phyloP scores from a whole-genome alignment of 2,113 vertebrate genomes.

The Cavia aperea region DNA sequence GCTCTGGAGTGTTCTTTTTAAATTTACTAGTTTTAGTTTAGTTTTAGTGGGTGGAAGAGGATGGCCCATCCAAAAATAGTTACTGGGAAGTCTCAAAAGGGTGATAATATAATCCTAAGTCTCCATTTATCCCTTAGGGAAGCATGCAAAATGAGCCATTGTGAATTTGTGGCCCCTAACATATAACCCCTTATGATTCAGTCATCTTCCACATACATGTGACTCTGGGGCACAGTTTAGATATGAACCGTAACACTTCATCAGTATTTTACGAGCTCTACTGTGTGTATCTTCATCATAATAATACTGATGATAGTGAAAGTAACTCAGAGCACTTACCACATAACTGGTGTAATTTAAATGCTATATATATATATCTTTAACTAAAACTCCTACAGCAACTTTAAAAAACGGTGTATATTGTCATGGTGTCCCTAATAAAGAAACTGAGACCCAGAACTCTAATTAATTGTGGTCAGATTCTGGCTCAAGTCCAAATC shows the following conservation, averaged over 20 bases:
- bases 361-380: not conserved
- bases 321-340: not conserved
- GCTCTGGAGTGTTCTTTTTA: no score
- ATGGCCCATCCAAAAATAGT: no score
- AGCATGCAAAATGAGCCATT: no score
- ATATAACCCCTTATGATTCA: not conserved
- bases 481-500: not conserved
- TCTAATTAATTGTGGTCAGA: not conserved
- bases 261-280: not conserved
- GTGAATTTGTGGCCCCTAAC: no score
- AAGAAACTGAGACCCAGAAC: not conserved
- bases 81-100: no score
- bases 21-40: no score
- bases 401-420: not conserved
- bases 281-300: not conserved
- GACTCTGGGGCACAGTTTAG: not conserved
- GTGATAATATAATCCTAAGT: no score
- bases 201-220: not conserved
- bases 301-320: not conserved
- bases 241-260: not conserved
- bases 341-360: not conserved
- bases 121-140: no score
- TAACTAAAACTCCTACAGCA: not conserved
- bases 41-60: no score
- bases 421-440: not conserved